Conservation (phyloP, 2,888 invertebrate species). For the Camptogramma bilineatum region DNA sequence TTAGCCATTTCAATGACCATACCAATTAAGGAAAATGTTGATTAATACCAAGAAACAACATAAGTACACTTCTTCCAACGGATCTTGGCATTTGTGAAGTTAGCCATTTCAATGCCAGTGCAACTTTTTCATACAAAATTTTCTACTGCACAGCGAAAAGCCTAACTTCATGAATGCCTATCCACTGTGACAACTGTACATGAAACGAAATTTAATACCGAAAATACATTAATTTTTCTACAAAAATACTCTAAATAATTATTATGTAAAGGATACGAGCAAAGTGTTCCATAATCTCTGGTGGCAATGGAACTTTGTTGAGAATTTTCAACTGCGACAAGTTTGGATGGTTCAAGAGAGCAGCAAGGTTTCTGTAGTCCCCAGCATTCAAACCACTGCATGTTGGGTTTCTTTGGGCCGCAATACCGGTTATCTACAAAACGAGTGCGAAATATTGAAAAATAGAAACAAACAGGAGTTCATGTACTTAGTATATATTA, state of each 20-base stretch:
- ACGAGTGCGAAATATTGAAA: not conserved
- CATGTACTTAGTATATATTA: not conserved
- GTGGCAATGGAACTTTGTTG: constrained; percentile 95
- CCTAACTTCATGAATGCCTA: too few relatives aligned
- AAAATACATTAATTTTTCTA: constrained; percentile 1
- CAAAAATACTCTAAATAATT: not conserved
- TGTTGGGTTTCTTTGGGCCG: constrained; percentile 89
- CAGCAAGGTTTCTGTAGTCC: constrained; percentile 94
- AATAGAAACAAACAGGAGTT: not conserved
- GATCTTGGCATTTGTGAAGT: too few relatives aligned
- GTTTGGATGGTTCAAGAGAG: constrained; percentile 88
- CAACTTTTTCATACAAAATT: too few relatives aligned
- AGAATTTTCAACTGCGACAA: constrained; percentile 92
- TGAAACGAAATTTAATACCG: too few relatives aligned
- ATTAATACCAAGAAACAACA: constrained; percentile 32
- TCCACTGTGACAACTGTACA: too few relatives aligned
- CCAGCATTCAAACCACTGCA: constrained; percentile 96
- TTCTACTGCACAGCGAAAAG: too few relatives aligned
- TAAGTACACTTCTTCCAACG: too few relatives aligned
- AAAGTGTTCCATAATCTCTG: constrained; percentile 97
- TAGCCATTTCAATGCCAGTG: too few relatives aligned
- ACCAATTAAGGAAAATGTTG: constrained; percentile 47
- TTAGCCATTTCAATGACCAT: too few relatives aligned
- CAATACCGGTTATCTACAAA: constrained; percentile 87
- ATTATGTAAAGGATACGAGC: constrained; percentile 91